Percentiles rank a stretch among this genome's conserved stretches.
Evolutionary conservation across 2,888 invertebrate species (phyloP).

Genomic region (Diarsia dahlii): DNA sequence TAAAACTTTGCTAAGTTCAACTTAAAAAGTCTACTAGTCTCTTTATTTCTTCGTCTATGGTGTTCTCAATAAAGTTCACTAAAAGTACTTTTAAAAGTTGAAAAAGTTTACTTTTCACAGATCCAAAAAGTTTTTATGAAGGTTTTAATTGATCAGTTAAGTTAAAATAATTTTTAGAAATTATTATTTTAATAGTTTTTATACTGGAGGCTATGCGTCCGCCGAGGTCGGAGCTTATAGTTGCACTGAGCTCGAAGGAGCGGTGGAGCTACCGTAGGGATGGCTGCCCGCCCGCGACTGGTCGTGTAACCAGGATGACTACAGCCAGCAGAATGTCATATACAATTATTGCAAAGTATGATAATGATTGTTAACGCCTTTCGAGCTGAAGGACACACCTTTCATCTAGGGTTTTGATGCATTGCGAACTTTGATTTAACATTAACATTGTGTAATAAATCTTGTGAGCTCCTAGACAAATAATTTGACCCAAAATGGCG

Average conservation of each 20-base stretch:
- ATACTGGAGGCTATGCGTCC: not conserved
- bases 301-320: too few species aligned
- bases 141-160: not conserved
- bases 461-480: too few species aligned
- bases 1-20: not conserved
- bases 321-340: not conserved
- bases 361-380: not conserved
- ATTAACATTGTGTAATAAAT: not conserved
- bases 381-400: not conserved
- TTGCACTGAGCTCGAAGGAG: not conserved
- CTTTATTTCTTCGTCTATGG: not conserved
- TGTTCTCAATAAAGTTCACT: not conserved
- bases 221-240: not conserved
- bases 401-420: not conserved
- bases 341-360: not conserved
- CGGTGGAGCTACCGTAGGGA: not conserved
- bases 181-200: not conserved
- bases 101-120: not conserved
- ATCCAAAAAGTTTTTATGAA: not conserved
- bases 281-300: not conserved
- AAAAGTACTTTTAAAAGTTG: not conserved
- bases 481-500: too few species aligned
- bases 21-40: too few species aligned
- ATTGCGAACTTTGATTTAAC: not conserved
- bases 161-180: not conserved